Evolutionary conservation across 1,140 invertebrate species (phyloP).

Genomic region (Bilobella aurantiaca): DNA sequence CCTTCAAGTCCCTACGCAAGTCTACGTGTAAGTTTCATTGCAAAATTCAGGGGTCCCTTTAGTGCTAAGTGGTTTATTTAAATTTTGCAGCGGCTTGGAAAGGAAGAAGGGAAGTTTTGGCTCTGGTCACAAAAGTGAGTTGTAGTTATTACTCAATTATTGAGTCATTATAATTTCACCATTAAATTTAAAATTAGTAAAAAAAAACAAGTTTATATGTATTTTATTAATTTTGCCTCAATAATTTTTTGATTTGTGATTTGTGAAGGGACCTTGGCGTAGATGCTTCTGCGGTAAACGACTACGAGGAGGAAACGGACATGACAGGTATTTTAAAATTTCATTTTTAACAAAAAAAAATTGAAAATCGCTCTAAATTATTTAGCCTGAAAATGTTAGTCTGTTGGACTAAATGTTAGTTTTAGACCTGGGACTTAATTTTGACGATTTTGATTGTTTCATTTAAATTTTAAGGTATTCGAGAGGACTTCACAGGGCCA

Average conservation of each 20-base stretch:
- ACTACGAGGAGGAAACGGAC: too few species aligned
- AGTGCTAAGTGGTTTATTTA: background rate
- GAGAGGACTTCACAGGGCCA: background rate
- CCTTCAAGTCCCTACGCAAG: constrained; percentile 38
- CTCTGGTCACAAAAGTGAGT: constrained; percentile 6
- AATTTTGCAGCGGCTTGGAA: constrained; percentile 10
- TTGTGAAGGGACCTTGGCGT: too few species aligned
- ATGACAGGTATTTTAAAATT: too few species aligned
- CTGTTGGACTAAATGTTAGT: background rate
- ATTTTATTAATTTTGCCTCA: too few species aligned
- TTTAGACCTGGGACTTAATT: background rate
- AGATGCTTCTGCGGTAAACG: too few species aligned
- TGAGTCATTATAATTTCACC: background rate
- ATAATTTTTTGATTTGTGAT: too few species aligned
- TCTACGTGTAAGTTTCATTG: constrained; percentile 25
- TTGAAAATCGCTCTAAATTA: too few species aligned
- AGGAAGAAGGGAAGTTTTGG: constrained; percentile 11
- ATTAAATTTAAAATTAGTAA: background rate
- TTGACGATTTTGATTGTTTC: background rate
- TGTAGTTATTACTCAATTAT: too few species aligned
- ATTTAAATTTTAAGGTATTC: background rate
- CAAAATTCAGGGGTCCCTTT: background rate
- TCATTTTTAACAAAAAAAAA: too few species aligned
- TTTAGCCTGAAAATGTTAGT: background rate
- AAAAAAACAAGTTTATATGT: background rate